phyloP scores from a whole-genome alignment of 2,113 vertebrate genomes.

The Isurus oxyrinchus region DNA sequence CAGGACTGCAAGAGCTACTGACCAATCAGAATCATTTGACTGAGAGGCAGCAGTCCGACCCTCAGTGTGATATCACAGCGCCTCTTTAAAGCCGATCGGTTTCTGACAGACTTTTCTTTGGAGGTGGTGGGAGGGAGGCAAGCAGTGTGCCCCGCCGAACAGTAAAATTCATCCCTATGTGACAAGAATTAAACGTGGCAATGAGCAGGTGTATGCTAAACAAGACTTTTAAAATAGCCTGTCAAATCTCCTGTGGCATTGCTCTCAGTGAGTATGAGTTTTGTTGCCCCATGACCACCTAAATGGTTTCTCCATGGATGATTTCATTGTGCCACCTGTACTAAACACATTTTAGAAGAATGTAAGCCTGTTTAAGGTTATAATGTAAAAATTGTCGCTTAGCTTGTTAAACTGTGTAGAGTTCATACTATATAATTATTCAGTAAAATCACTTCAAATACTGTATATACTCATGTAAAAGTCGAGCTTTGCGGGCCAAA shows the following conservation, averaged over 20 bases:
- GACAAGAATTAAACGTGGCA: not conserved
- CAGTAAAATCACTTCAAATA: not conserved
- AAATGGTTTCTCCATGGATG: not conserved
- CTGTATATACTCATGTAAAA: too few relatives aligned
- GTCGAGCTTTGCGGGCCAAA: too few relatives aligned
- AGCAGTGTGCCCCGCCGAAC: too few relatives aligned
- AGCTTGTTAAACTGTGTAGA: not conserved
- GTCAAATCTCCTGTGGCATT: not conserved
- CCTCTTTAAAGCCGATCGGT: too few relatives aligned
- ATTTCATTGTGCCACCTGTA: too few relatives aligned
- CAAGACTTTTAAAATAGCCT: not conserved
- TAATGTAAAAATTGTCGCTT: not conserved
- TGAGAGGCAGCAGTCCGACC: too few relatives aligned
- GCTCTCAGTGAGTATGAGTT: not conserved
- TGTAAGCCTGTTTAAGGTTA: not conserved
- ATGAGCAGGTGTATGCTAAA: not conserved
- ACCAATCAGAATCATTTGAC: too few relatives aligned
- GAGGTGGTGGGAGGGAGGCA: too few relatives aligned
- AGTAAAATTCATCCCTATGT: not conserved
- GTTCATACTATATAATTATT: not conserved
- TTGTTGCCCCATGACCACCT: not conserved
- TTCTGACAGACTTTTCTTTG: too few relatives aligned
- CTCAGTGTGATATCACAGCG: too few relatives aligned
- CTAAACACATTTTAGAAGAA: not conserved
- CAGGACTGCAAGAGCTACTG: too few relatives aligned